Evolutionary conservation across 53 echinoderm and acorn worm species (phyloP).

Genomic region (Astropecten irregularis): DNA sequence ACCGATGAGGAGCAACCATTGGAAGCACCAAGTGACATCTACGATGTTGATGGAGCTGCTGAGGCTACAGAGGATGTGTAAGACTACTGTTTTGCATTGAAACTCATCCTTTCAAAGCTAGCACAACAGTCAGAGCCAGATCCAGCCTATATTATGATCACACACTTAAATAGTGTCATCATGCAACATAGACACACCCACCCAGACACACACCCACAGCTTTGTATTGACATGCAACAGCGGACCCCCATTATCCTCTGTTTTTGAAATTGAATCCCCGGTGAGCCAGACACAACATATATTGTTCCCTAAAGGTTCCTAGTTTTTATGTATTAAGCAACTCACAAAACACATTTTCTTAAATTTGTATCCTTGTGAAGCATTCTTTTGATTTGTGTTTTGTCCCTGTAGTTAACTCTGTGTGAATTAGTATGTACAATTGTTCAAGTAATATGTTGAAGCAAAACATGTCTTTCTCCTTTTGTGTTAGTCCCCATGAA

Average conservation of each 20-base stretch:
- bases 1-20: conserved; percentile 5
- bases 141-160: not conserved
- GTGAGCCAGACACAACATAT: not conserved
- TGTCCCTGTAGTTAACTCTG: not conserved
- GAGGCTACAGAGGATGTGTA: conserved; percentile 18
- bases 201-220: not conserved
- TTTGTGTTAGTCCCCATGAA: conserved; percentile 14
- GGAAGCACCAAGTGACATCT: conserved; percentile 3
- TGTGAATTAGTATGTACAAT: conserved; percentile 5
- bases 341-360: not conserved
- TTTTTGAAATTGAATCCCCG: not conserved
- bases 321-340: not conserved
- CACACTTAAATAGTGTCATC: not conserved
- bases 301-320: not conserved
- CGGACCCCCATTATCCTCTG: not conserved
- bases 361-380: not conserved
- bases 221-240: not conserved
- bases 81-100: conserved; percentile 5
- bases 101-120: conserved; percentile 8
- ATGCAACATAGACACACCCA: not conserved
- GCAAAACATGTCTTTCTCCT: not conserved
- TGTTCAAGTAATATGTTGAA: conserved; percentile 8
- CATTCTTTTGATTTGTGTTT: not conserved
- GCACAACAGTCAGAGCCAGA: conserved; percentile 5
- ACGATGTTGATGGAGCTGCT: not conserved